These are phyloP conservation scores for Biston betularia DNA, from an alignment of 2,888 invertebrate species.

Conservation along the genomic window DNA sequence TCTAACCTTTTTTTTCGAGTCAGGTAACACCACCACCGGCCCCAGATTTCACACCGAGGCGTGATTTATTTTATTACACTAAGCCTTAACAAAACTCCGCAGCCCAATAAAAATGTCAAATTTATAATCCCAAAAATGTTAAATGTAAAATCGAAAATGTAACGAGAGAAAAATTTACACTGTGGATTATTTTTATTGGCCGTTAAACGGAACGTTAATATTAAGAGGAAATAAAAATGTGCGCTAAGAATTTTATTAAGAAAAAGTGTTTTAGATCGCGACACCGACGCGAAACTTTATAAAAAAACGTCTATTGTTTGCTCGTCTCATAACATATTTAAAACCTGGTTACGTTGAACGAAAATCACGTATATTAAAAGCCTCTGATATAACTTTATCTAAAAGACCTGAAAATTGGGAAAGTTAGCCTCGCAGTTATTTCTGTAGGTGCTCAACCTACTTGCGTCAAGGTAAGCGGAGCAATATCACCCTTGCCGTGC, in stretches of 20 bases:
- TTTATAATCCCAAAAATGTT: constrained; percentile 34
- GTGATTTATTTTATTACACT: constrained; percentile 30
- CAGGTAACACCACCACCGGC: constrained; percentile 5
- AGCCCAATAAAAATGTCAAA: constrained; percentile 40
- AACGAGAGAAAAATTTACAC: constrained; percentile 38
- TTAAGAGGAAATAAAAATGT: constrained; percentile 26
- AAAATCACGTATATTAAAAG: too few species aligned
- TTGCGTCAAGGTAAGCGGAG: not conserved
- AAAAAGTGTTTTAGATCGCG: not conserved
- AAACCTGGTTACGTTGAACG: too few species aligned
- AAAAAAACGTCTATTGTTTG: too few species aligned
- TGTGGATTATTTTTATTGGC: constrained; percentile 38
- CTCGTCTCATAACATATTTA: too few species aligned
- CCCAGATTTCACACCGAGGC: constrained; percentile 1
- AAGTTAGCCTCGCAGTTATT: too few species aligned
- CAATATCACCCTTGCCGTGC: not conserved
- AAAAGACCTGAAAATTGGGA: too few species aligned
- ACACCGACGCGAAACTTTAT: not conserved
- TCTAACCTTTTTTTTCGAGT: constrained; percentile 6
- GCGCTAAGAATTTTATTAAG: not conserved
- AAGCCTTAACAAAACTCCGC: constrained; percentile 20
- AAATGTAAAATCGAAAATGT: constrained; percentile 34
- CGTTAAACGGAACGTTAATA: constrained; percentile 29
- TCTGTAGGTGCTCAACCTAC: not conserved
- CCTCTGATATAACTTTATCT: too few species aligned